Evolutionary conservation across 1,140 invertebrate species (phyloP).

Genomic region (Orchesella cincta): DNA sequence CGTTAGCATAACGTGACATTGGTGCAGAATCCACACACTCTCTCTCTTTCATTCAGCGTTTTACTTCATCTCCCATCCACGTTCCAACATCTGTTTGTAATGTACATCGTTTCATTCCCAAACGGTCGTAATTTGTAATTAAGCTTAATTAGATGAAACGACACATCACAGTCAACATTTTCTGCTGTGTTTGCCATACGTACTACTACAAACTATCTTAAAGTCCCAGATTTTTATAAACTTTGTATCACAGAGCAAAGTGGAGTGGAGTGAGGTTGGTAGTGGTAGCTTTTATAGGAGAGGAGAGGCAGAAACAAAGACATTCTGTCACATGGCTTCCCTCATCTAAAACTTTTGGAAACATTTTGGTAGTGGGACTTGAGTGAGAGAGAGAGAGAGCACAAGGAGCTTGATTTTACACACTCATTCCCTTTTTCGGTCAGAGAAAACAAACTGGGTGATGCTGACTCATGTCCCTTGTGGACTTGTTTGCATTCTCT

Average conservation of each 20-base stretch:
- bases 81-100: slow-evolving; percentile 3
- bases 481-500: slow-evolving; percentile 23
- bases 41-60: neutral
- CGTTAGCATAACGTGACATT: neutral
- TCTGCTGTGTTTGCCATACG: neutral
- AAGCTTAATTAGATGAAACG: slow-evolving; percentile 29
- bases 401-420: too few relatives aligned
- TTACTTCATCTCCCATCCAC: neutral
- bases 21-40: neutral
- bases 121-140: slow-evolving; percentile 17
- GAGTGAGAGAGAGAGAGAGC: too few relatives aligned
- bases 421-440: neutral
- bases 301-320: too few relatives aligned
- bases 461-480: slow-evolving; percentile 1
- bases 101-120: neutral
- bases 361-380: too few relatives aligned
- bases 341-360: too few relatives aligned
- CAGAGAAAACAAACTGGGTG: neutral
- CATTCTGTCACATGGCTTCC: too few relatives aligned
- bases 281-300: too few relatives aligned
- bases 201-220: too few relatives aligned
- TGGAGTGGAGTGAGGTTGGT: too few relatives aligned
- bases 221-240: too few relatives aligned
- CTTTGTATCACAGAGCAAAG: too few relatives aligned
- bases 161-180: slow-evolving; percentile 2